These are phyloP conservation scores for Zaprionus vittiger DNA, from an alignment of 1,140 invertebrate genomes.

Conservation along the genomic window DNA sequence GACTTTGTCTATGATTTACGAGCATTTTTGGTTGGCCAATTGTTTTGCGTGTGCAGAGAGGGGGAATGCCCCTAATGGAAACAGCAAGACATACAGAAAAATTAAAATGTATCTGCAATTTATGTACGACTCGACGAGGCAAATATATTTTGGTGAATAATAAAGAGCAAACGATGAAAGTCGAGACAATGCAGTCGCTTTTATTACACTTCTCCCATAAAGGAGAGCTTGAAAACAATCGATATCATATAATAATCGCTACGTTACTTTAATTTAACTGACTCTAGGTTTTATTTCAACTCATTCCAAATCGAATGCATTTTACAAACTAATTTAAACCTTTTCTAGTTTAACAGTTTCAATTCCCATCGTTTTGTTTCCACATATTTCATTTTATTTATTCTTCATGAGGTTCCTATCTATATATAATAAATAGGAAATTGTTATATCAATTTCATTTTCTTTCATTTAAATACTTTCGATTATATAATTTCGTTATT, in stretches of 20 bases:
- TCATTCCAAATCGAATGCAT: neutral
- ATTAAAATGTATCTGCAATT: slow-evolving; percentile 61
- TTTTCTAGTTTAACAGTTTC: too few species aligned
- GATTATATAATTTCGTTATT: too few species aligned
- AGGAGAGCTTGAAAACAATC: neutral
- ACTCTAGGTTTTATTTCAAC: neutral
- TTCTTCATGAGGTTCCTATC: too few species aligned
- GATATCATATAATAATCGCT: neutral
- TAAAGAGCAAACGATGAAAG: slow-evolving; percentile 75
- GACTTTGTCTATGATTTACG: slow-evolving; percentile 51
- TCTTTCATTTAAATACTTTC: too few species aligned
- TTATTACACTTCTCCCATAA: neutral
- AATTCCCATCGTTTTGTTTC: neutral
- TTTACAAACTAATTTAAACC: too few species aligned
- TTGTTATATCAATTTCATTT: too few species aligned
- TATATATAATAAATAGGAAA: too few species aligned
- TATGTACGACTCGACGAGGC: slow-evolving; percentile 61
- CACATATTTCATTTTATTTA: too few species aligned
- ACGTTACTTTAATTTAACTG: neutral
- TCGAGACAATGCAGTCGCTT: slow-evolving; percentile 15
- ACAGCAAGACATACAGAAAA: slow-evolving; percentile 6
- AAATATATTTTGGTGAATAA: slow-evolving; percentile 80
- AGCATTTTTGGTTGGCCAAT: slow-evolving; percentile 73
- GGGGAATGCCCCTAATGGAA: neutral
- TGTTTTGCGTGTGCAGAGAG: slow-evolving; percentile 40